Evolutionary conservation across 2,888 invertebrate species (phyloP).

Genomic region (Eupithecia subumbrata): DNA sequence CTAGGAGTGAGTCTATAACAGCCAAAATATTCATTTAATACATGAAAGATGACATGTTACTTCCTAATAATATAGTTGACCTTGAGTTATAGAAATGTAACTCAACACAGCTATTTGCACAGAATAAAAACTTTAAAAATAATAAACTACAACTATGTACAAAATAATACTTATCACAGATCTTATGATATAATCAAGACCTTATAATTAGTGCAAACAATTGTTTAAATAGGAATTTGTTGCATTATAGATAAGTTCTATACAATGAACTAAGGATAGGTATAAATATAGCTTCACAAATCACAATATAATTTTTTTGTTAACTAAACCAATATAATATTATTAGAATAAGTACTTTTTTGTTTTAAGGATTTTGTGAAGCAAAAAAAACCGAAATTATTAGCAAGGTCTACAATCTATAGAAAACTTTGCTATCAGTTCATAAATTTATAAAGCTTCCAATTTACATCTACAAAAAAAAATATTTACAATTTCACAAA

Average conservation of each 20-base stretch:
- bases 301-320: background rate
- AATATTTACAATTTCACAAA: slow-evolving; percentile 15
- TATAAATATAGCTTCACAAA: background rate
- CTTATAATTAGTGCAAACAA: background rate
- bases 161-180: slow-evolving; percentile 13
- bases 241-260: background rate
- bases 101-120: background rate
- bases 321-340: background rate
- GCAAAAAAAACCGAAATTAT: background rate
- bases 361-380: background rate
- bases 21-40: background rate
- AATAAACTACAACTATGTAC: background rate
- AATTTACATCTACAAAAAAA: slow-evolving; percentile 11
- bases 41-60: background rate
- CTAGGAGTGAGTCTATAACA: background rate
- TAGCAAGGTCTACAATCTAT: background rate
- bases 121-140: background rate
- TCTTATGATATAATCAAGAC: slow-evolving; percentile 8
- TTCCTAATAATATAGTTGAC: background rate
- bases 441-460: background rate
- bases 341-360: background rate
- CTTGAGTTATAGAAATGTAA: background rate
- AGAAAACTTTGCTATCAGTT: slow-evolving; percentile 6
- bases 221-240: background rate
- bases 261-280: background rate